Evolutionary conservation across 2,113 vertebrate species (phyloP), one percentile per base, ranked within the genome.

Genomic region (Hippoglossus stenolepis): DNA sequence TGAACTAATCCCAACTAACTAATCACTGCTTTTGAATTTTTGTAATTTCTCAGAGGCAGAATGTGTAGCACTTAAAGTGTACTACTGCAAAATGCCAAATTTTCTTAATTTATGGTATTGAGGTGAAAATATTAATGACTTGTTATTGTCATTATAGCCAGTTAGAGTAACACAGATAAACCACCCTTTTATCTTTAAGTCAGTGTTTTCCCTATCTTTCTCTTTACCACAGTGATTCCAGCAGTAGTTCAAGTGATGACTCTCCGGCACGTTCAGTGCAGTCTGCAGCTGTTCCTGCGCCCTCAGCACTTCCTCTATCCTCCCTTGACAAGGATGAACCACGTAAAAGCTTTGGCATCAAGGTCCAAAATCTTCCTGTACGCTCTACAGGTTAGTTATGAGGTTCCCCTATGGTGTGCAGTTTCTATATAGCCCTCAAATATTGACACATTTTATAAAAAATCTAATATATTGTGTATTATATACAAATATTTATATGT

Each of bases 291-390:
- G 96, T 99, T 24, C 97, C 97, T 0, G 98, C 98, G 2, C 98
- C 97, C 0, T 94, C 97, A 2, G 93, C 96, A 79, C 96, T 97
- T 91, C 92, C 97, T 84, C 94, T 97, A 77, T 95, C 96, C 0
- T 94, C 96, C 57, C 92, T 98, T 85, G 98, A 99, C 91, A 99
- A 98, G 89, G 98, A 99, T 92, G 98, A 99, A 85, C 98, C 98
- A 49, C 96, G 98, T 17, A 99, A 98, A 93, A 99, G 98, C 88
- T 99, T 98, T 89, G 98, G 98, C 87, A 99, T 99, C 93, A 99
- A 99, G 90, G 98, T 99, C 87, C 98, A 99, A 88, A 99, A 99
- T 94, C 97, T 99, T 89, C 98, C 98, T 80, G 98, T 99, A 67
- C 97, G 98, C 79, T 99, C 98, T 53, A 99, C 98, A 96, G 98